These are phyloP conservation scores for Pristionchus maxplancki DNA, from an alignment of 2,888 invertebrate species.

Conservation along the genomic window DNA sequence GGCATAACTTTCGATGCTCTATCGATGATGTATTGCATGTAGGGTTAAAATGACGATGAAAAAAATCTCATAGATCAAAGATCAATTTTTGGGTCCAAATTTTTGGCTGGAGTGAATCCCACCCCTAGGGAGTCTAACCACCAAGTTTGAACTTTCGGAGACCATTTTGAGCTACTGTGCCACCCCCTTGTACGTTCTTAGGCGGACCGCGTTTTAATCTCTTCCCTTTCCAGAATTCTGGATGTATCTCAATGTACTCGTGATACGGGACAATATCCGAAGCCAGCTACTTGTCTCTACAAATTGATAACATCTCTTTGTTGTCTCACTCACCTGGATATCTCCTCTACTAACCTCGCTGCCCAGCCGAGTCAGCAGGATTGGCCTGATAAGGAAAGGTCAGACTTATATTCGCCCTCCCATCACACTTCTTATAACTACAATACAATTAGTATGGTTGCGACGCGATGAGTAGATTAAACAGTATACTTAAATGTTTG, in stretches of 20 bases:
- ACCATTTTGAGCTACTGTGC: no score
- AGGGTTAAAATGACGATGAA: no score
- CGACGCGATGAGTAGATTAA: no score
- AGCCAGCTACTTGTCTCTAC: constrained; percentile 86
- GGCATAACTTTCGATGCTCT: no score
- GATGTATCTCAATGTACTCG: constrained; percentile 85
- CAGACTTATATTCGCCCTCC: background rate
- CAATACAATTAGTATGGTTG: background rate
- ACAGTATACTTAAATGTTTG: background rate
- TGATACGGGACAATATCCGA: constrained; percentile 85
- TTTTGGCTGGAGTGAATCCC: no score
- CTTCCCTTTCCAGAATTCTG: constrained; percentile 83
- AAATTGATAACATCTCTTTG: constrained; percentile 86
- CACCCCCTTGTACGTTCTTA: no score
- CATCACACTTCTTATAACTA: constrained; percentile 49
- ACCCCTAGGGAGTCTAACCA: no score
- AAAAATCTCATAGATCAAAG: no score
- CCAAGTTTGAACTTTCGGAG: no score
- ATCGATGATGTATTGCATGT: no score
- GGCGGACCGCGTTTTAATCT: background rate
- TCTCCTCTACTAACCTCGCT: constrained; percentile 95
- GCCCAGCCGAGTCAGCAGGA: constrained; percentile 84
- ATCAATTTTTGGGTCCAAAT: no score
- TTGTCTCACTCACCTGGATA: constrained; percentile 88
- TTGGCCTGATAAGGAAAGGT: constrained; percentile 55